Evolutionary conservation across 92 coral and sea anemone species (phyloP).

Genomic region (Metridium senile): DNA sequence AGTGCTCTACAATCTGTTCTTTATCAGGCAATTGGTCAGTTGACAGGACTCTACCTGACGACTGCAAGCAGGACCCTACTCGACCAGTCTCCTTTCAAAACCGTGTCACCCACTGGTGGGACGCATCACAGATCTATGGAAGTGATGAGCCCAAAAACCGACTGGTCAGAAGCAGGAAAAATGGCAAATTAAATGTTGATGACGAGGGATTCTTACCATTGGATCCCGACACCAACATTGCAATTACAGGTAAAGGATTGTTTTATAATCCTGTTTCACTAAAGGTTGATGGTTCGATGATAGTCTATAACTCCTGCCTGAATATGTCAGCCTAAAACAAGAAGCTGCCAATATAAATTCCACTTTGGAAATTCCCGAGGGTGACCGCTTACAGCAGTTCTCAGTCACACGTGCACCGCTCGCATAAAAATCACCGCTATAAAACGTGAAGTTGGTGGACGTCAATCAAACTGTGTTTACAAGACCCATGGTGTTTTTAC

Average conservation of each 20-base stretch:
- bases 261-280: too few species aligned
- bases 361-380: too few species aligned
- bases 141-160: constrained; percentile 66
- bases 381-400: too few species aligned
- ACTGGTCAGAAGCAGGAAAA: constrained; percentile 47
- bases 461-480: too few species aligned
- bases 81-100: constrained; percentile 67
- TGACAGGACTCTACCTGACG: constrained; percentile 65
- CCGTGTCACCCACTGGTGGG: constrained; percentile 92
- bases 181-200: constrained; percentile 75
- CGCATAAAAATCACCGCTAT: too few species aligned
- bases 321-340: too few species aligned
- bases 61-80: constrained; percentile 49
- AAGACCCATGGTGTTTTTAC: too few species aligned
- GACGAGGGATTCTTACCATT: constrained; percentile 64
- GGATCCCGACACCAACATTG: constrained; percentile 67
- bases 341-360: too few species aligned
- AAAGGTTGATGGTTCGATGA: too few species aligned
- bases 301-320: too few species aligned
- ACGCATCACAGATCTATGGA: constrained; percentile 87
- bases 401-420: too few species aligned
- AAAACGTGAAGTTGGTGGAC: too few species aligned
- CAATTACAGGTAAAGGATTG: constrained; percentile 64
- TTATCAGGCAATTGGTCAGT: constrained; percentile 67
- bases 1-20: background rate